Conservation (phyloP, 2,888 invertebrate genomes). For the Tipula vernalis region DNA sequence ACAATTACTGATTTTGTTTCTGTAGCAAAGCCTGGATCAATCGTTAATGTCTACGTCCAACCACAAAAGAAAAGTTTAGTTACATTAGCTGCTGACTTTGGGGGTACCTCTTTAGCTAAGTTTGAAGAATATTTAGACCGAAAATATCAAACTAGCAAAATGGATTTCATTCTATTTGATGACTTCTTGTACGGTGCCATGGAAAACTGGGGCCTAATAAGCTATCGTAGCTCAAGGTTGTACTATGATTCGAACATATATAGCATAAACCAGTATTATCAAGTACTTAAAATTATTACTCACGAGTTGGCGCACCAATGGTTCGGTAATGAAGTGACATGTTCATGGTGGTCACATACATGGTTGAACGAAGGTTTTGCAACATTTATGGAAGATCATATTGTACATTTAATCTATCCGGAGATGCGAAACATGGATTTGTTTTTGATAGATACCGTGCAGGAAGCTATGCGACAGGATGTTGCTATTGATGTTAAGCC, state of each 20-base stretch:
- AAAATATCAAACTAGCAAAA: conserved; percentile 12
- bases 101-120: background rate
- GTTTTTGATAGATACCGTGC: conserved; percentile 32
- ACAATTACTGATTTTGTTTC: conserved; percentile 38
- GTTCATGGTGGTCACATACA: conserved; percentile 55
- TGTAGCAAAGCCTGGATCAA: background rate
- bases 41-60: background rate
- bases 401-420: conserved; percentile 20
- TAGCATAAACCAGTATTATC: background rate
- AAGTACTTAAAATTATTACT: conserved; percentile 38
- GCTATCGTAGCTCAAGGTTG: conserved; percentile 23
- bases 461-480: conserved; percentile 24
- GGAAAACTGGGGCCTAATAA: conserved; percentile 90
- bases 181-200: conserved; percentile 77
- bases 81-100: conserved; percentile 9
- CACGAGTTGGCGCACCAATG: conserved; percentile 60
- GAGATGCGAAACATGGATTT: conserved; percentile 35
- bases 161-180: conserved; percentile 79
- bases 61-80: background rate
- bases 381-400: conserved; percentile 52
- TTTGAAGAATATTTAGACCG: conserved; percentile 7
- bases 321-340: conserved; percentile 65
- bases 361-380: conserved; percentile 70
- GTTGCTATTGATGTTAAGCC: conserved; percentile 32
- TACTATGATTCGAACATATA: background rate